These are phyloP conservation scores for Pseudoatta argentina DNA, from an alignment of 1,140 invertebrate genomes.

Conservation along the genomic window DNA sequence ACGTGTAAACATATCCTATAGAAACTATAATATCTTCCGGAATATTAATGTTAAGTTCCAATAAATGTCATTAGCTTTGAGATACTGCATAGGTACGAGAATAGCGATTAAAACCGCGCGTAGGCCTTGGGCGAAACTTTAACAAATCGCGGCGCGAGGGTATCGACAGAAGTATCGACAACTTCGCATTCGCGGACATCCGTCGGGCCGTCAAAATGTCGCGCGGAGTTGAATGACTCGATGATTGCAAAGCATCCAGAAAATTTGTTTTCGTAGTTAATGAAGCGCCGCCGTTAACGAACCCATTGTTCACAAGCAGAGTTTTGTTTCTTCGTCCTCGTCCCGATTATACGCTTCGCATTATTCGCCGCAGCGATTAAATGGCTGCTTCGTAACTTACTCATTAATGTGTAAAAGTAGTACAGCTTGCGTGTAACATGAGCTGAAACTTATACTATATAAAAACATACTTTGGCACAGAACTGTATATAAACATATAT, in stretches of 20 bases:
- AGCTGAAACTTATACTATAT: background rate
- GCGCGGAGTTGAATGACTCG: conserved; percentile 75
- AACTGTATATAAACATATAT: background rate
- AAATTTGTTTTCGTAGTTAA: conserved; percentile 75
- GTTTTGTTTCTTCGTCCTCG: conserved; percentile 66
- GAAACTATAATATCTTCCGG: background rate
- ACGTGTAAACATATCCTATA: background rate
- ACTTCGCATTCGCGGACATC: conserved; percentile 33
- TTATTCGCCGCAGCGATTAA: conserved; percentile 57
- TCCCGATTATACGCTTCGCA: conserved; percentile 54
- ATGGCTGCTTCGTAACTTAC: conserved; percentile 58
- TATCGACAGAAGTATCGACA: conserved; percentile 47
- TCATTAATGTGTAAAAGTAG: conserved; percentile 57
- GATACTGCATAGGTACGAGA: background rate
- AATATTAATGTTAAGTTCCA: background rate
- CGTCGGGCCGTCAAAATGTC: conserved; percentile 41
- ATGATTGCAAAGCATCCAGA: conserved; percentile 75
- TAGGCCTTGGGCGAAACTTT: conserved; percentile 34
- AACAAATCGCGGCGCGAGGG: conserved; percentile 27
- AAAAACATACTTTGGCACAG: conserved; percentile 25
- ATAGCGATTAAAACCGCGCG: conserved; percentile 20
- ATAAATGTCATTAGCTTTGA: conserved; percentile 1
- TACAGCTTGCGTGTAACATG: conserved; percentile 32
- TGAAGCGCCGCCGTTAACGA: conserved; percentile 71
- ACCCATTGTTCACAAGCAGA: conserved; percentile 69